phyloP scores from a whole-genome alignment of 2,888 invertebrate genomes.

The Cosmia trapezina region DNA sequence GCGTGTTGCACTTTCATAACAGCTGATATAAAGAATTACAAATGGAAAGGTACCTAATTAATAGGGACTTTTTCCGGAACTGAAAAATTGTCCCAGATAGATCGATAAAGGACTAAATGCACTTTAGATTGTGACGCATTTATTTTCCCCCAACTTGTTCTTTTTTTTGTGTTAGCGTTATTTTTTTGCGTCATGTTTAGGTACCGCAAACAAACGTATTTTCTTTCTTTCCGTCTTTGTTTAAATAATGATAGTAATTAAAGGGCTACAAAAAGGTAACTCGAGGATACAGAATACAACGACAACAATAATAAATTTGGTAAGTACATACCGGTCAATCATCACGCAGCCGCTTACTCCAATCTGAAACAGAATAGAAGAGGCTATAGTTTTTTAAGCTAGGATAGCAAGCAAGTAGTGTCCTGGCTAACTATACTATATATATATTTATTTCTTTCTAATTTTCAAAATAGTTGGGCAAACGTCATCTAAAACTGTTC shows the following conservation, averaged over 20 bases:
- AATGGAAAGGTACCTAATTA: no score
- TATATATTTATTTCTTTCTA: no score
- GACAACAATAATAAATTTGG: neutral
- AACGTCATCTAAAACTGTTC: no score
- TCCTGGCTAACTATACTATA: no score
- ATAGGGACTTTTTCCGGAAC: neutral
- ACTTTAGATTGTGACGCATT: neutral
- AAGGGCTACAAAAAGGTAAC: neutral
- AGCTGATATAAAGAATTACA: neutral
- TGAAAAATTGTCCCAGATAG: neutral
- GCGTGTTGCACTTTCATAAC: neutral
- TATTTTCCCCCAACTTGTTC: no score
- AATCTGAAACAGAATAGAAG: conserved; percentile 55
- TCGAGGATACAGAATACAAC: neutral
- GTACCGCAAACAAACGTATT: no score
- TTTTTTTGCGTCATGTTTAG: no score
- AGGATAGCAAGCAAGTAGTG: neutral
- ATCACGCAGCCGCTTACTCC: conserved; percentile 46
- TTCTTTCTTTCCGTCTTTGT: no score
- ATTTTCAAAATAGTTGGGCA: no score
- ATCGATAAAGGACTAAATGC: neutral
- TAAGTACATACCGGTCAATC: conserved; percentile 50
- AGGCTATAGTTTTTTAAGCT: neutral
- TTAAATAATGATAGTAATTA: no score
- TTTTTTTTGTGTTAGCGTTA: no score